Base-by-base conservation (phyloP, 2,113 vertebrate species). In the Dendropsophus ebraccatus region DNA sequence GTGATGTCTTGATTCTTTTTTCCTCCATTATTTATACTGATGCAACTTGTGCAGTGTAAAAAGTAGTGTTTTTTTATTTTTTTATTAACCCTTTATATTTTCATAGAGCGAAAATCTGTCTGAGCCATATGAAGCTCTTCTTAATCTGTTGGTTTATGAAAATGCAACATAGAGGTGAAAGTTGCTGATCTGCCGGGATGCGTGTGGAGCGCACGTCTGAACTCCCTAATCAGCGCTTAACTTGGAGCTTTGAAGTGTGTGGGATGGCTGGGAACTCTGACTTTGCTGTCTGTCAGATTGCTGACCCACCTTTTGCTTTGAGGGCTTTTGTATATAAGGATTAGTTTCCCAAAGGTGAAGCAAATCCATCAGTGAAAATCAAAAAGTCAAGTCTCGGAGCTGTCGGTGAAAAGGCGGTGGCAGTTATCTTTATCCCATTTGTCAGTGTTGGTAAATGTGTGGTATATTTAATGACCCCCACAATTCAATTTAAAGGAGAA, bases 271-370 rank as follows among this genome's bases (percentile, higher is more conserved):
- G 50, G 75, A 83, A 41, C 62, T 82, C 85, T 87, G 69, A 79
- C 11, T 89, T 82, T 79, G 76, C 10, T 21, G 60, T 47, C 70
- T 80, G 8, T 17, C 56, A 1, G 72, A 82, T 58, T 87, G 41
- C 54, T 82, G 84, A 81, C 35, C 76, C 28, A 80, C 52, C 41
- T 79, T 50, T 87, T 28, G 30, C 56, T 87, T 87, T 60, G 19
- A 62, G 4, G 37, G 32, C 23, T 58, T 88, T 82, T 86, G 82
- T 72, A 9, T 70, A 1, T 17, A 50, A 80, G 76, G 58, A 70
- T 88, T 86, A 88, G 82, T 60, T 4, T 41, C 41, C 8, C 14
- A 89, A 86, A 87, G 62, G 47, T n/a, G 83, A 78, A 76, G 35
- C 47, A 54, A 84, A 41, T 72, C 32, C 6, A 1, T 86, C 77